Conservation (phyloP, 2,888 invertebrate genomes). For the Sesia bembeciformis region DNA sequence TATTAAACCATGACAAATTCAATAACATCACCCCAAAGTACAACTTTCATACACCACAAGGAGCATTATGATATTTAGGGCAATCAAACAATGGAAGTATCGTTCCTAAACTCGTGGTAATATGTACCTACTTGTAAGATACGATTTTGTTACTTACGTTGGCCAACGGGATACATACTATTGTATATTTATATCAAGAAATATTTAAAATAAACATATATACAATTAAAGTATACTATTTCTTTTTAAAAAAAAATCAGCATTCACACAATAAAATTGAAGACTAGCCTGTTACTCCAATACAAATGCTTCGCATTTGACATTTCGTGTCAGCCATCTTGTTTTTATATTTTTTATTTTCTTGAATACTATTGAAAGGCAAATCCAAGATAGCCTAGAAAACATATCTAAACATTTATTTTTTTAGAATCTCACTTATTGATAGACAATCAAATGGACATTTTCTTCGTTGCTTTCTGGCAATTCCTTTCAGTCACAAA, state of each 20-base stretch:
- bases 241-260: not conserved
- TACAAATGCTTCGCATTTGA: conserved; percentile 21
- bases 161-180: conserved; percentile 69
- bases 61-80: conserved; percentile 42
- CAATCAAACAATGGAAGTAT: conserved; percentile 63
- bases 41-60: conserved; percentile 2
- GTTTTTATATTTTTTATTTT: conserved; percentile 18
- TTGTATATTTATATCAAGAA: conserved; percentile 35
- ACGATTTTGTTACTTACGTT: conserved; percentile 42
- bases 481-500: too few species aligned
- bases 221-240: not conserved
- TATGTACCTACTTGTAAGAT: not conserved
- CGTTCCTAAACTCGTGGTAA: conserved; percentile 4
- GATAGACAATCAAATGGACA: too few species aligned
- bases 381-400: not conserved
- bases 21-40: not conserved
- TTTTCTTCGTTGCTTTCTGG: too few species aligned
- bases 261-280: not conserved
- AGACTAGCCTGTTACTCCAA: not conserved
- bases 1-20: not conserved
- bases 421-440: too few species aligned
- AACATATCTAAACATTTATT: too few species aligned
- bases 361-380: not conserved
- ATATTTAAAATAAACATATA: conserved; percentile 15
- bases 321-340: conserved; percentile 14